Evolutionary conservation across 1,140 invertebrate genomes (phyloP).

Genomic region (Bradysia coprophila): DNA sequence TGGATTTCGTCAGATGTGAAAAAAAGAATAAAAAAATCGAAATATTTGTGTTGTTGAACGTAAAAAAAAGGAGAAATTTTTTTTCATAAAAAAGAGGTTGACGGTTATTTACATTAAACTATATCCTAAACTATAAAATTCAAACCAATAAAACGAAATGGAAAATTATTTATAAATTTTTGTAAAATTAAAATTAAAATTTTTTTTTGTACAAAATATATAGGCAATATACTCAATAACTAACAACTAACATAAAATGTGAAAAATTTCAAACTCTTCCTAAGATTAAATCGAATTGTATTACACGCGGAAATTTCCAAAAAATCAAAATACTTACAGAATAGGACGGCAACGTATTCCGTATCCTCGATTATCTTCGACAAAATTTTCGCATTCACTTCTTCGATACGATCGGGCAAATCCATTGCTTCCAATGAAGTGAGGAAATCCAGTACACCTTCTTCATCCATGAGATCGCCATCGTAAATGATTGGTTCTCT

Average conservation of each 20-base stretch:
- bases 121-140: too few species aligned
- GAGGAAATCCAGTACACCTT: slow-evolving; percentile 79
- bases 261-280: not conserved
- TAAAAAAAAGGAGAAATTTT: too few species aligned
- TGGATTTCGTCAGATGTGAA: not conserved
- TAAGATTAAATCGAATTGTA: not conserved
- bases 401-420: slow-evolving; percentile 85
- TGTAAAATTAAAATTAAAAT: too few species aligned
- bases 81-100: not conserved
- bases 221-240: too few species aligned
- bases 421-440: slow-evolving; percentile 89
- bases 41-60: too few species aligned
- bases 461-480: slow-evolving; percentile 89
- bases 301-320: too few species aligned
- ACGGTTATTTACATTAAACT: not conserved
- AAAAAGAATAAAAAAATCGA: not conserved
- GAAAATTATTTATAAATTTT: too few species aligned
- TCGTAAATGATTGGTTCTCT: slow-evolving; percentile 86
- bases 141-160: too few species aligned
- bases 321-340: slow-evolving; percentile 81
- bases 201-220: too few species aligned
- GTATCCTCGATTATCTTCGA: slow-evolving; percentile 83
- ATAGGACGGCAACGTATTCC: slow-evolving; percentile 80
- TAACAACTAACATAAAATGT: too few species aligned
- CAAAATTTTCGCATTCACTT: slow-evolving; percentile 82